Evolutionary conservation across 2,113 vertebrate species (phyloP).

Genomic region (Lanius ludovicianus): DNA sequence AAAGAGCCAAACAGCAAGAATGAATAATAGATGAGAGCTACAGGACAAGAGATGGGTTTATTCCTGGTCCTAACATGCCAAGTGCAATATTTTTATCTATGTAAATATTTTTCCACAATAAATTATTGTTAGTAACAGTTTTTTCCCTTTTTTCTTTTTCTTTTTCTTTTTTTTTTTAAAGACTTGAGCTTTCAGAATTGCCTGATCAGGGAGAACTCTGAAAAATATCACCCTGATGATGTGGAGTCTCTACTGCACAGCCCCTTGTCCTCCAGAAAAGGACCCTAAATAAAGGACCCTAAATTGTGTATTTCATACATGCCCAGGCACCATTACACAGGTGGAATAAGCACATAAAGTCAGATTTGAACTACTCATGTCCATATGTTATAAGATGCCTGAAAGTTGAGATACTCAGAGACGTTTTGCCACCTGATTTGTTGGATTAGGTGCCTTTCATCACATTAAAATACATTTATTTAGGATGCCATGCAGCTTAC

Average conservation of each 20-base stretch:
- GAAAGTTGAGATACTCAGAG: neutral
- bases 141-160: neutral
- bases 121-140: neutral
- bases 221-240: neutral
- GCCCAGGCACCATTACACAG: neutral
- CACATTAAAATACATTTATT: neutral
- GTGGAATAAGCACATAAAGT: neutral
- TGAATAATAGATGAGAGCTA: conserved; percentile 25
- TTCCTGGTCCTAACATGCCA: neutral
- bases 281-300: neutral
- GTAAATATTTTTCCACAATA: conserved; percentile 34
- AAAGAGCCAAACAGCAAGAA: conserved; percentile 20
- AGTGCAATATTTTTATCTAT: neutral
- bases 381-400: neutral
- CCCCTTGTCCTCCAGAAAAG: neutral
- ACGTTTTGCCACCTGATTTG: neutral
- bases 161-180: neutral
- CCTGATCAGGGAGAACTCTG: neutral
- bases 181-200: neutral
- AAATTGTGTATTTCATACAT: neutral
- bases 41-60: neutral
- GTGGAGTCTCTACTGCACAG: neutral
- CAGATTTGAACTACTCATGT: neutral
- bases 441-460: neutral
- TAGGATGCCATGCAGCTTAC: neutral